Percentiles rank a stretch among this genome's conserved stretches.
Evolutionary conservation across 2,797 vertebrate species (phyloP).

Genomic region (Eulemur albifrons): DNA sequence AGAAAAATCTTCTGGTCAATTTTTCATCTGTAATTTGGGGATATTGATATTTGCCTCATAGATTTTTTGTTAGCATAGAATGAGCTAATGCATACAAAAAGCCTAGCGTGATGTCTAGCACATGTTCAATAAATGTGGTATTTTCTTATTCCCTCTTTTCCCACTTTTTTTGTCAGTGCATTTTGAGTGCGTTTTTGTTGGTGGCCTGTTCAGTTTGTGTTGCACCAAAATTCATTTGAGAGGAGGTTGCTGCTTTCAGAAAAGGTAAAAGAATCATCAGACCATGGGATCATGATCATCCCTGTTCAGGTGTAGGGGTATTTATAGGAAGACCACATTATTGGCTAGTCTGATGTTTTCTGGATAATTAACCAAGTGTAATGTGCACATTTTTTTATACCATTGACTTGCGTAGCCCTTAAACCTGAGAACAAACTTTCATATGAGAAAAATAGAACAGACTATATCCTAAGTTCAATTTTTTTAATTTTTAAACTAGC

Average conservation of each 20-base stretch:
- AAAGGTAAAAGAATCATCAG: background rate
- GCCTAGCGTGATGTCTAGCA: background rate
- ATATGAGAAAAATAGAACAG: background rate
- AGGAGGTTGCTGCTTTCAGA: background rate
- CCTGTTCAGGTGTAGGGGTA: background rate
- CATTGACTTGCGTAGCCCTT: background rate
- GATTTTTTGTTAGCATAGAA: constrained; percentile 38
- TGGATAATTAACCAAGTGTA: background rate
- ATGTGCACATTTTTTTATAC: background rate
- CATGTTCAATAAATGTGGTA: background rate
- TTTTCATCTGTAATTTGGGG: constrained; percentile 47
- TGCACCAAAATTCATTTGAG: constrained; percentile 20
- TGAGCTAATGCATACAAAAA: constrained; percentile 13
- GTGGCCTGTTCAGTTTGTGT: background rate
- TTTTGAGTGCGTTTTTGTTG: background rate
- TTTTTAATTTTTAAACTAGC: background rate
- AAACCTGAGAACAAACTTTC: background rate
- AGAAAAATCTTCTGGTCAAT: constrained; percentile 1
- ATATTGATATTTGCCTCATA: constrained; percentile 8
- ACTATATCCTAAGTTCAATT: background rate
- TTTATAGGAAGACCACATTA: background rate
- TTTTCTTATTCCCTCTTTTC: background rate
- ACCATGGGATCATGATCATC: background rate
- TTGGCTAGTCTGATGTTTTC: constrained; percentile 4
- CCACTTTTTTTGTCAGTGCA: background rate